phyloP scores from a whole-genome alignment of 2,888 invertebrate genomes.

The Pterobdella sp. region DNA sequence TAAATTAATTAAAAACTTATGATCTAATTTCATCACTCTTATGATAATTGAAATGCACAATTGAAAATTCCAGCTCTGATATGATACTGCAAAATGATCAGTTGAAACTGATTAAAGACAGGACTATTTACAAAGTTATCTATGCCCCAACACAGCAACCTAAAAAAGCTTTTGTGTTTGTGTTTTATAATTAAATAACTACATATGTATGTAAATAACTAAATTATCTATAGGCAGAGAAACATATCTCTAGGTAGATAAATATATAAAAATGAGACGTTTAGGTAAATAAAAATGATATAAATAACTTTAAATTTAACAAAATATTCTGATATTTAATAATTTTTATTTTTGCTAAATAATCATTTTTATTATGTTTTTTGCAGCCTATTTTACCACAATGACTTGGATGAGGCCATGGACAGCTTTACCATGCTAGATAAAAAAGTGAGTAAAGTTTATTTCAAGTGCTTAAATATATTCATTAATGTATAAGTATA shows the following conservation, averaged over 20 bases:
- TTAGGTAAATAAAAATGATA: too few species aligned
- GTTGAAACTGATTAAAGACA: neutral
- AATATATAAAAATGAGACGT: too few species aligned
- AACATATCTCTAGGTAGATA: too few species aligned
- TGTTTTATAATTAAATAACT: too few species aligned
- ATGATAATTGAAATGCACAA: neutral
- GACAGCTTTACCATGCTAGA: neutral
- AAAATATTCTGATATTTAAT: neutral
- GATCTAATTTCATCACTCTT: too few species aligned
- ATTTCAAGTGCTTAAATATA: too few species aligned
- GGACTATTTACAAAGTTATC: neutral
- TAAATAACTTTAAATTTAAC: neutral
- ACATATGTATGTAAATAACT: too few species aligned
- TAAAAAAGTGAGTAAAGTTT: neutral
- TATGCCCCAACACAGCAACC: neutral
- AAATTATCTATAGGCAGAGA: too few species aligned
- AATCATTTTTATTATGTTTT: too few species aligned
- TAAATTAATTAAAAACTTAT: neutral
- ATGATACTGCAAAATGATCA: neutral
- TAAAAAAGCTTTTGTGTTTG: conserved; percentile 6
- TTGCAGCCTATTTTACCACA: neutral
- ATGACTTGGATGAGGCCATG: neutral
- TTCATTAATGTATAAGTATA: too few species aligned
- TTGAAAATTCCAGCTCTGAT: neutral
- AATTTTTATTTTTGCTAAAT: neutral